These are phyloP conservation scores for Ceyx cyanopectus DNA, from an alignment of 2,113 vertebrate species.

Conservation along the genomic window DNA sequence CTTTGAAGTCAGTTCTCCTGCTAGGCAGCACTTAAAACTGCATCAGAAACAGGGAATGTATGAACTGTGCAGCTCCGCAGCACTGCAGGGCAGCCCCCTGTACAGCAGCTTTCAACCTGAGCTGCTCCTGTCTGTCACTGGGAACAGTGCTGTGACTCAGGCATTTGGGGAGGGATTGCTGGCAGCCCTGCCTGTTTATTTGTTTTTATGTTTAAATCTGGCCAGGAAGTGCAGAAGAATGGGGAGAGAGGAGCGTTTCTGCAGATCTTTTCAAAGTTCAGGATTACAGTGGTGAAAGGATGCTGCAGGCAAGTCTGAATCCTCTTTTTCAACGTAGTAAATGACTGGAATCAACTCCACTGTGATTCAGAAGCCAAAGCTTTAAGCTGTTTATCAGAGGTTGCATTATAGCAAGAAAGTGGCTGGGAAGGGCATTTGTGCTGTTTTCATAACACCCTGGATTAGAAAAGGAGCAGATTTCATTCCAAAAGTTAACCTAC, in stretches of 20 bases:
- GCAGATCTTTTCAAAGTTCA: constrained; percentile 38
- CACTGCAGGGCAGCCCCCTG: constrained; percentile 1
- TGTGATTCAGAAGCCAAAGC: constrained; percentile 19
- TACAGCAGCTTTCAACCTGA: constrained; percentile 28
- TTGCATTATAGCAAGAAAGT: constrained; percentile 39
- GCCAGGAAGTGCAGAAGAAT: neutral
- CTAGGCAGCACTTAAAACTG: constrained; percentile 41
- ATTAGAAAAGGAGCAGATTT: constrained; percentile 24
- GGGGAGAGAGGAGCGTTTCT: neutral
- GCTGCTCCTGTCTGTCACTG: constrained; percentile 43
- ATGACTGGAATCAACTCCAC: constrained; percentile 39
- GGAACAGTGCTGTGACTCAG: constrained; percentile 13
- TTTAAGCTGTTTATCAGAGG: constrained; percentile 67
- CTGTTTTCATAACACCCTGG: constrained; percentile 28
- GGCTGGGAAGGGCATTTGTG: constrained; percentile 27
- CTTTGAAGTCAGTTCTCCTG: constrained; percentile 52
- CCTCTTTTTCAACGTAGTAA: constrained; percentile 26
- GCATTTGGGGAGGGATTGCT: constrained; percentile 20
- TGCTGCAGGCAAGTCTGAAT: constrained; percentile 59
- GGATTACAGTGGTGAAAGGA: constrained; percentile 33
- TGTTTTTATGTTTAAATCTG: constrained; percentile 18
- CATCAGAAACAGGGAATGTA: constrained; percentile 32
- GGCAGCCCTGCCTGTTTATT: constrained; percentile 31
- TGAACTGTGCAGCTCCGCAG: constrained; percentile 25
- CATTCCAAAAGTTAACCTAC: constrained; percentile 14